Conservation (phyloP, 2,888 invertebrate species). For the Aleiodes alternator region DNA sequence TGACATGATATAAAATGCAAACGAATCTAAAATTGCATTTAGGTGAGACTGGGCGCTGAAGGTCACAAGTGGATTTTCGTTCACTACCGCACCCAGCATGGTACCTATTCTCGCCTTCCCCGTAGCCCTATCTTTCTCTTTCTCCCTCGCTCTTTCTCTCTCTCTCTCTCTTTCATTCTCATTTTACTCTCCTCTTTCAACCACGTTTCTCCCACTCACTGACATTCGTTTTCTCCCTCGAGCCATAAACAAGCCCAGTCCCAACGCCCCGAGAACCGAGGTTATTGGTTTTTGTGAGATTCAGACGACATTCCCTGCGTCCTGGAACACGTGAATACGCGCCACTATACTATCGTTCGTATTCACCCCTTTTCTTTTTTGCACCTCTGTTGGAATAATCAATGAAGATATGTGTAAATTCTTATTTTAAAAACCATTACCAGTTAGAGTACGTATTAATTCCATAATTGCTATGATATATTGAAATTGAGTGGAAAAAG, state of each 20-base stretch:
- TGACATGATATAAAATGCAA: slow-evolving; percentile 29
- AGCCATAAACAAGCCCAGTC: slow-evolving; percentile 64
- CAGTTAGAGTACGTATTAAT: too few species aligned
- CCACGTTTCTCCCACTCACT: slow-evolving; percentile 47
- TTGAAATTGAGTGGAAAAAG: too few species aligned
- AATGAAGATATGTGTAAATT: slow-evolving; percentile 28
- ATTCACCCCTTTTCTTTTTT: slow-evolving; percentile 3
- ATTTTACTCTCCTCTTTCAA: slow-evolving; percentile 38
- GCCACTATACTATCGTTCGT: slow-evolving; percentile 31
- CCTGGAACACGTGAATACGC: slow-evolving; percentile 35
- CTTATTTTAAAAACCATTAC: background rate
- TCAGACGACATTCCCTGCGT: slow-evolving; percentile 56
- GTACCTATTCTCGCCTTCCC: slow-evolving; percentile 39
- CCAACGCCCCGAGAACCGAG: slow-evolving; percentile 62
- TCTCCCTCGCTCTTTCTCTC: slow-evolving; percentile 20
- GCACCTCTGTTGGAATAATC: slow-evolving; percentile 21
- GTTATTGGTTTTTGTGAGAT: slow-evolving; percentile 68
- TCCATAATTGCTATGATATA: too few species aligned
- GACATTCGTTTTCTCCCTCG: slow-evolving; percentile 49
- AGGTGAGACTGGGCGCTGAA: slow-evolving; percentile 41
- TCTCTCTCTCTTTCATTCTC: slow-evolving; percentile 32
- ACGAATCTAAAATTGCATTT: slow-evolving; percentile 41
- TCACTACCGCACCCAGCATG: slow-evolving; percentile 36
- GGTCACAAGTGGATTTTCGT: slow-evolving; percentile 48
- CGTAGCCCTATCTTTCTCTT: slow-evolving; percentile 33